Evolutionary conservation across 2,888 invertebrate species (phyloP).

Genomic region (Antheraea assamensis): DNA sequence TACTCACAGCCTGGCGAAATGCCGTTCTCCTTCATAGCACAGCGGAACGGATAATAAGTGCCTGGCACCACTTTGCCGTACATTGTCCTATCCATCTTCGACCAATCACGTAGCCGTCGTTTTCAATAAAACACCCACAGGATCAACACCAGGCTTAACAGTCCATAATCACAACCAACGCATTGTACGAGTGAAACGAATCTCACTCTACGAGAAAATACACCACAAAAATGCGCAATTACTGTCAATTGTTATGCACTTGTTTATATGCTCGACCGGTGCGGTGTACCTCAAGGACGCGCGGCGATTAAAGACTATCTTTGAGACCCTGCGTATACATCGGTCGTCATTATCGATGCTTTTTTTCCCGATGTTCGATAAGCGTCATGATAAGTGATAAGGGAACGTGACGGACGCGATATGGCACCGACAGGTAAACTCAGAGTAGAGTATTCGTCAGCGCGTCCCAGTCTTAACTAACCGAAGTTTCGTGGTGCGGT

Average conservation of each 20-base stretch:
- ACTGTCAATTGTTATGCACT: conserved; percentile 35
- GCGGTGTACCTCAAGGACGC: conserved; percentile 48
- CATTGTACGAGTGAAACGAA: conserved; percentile 51
- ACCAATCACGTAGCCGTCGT: conserved; percentile 67
- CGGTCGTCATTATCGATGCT: conserved; percentile 52
- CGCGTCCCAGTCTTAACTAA: conserved; percentile 78
- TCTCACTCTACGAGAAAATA: conserved; percentile 55
- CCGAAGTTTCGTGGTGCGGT: conserved; percentile 60
- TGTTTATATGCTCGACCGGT: conserved; percentile 32
- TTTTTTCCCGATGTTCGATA: conserved; percentile 50
- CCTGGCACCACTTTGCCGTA: conserved; percentile 94
- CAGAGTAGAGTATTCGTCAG: conserved; percentile 72
- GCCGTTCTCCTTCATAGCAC: conserved; percentile 90
- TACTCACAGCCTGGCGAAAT: conserved; percentile 94
- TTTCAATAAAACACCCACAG: conserved; percentile 74
- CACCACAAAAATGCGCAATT: conserved; percentile 50
- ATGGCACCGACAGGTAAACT: conserved; percentile 51
- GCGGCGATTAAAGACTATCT: conserved; percentile 39
- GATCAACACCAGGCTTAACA: conserved; percentile 62
- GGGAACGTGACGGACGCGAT: conserved; percentile 68
- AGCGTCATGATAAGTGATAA: conserved; percentile 66
- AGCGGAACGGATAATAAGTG: conserved; percentile 92
- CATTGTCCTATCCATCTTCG: conserved; percentile 93
- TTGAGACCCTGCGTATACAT: conserved; percentile 35
- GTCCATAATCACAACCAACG: conserved; percentile 79